Evolutionary conservation across 2,888 invertebrate species (phyloP), one percentile per base, ranked within the genome.

Genomic region (Actias luna): DNA sequence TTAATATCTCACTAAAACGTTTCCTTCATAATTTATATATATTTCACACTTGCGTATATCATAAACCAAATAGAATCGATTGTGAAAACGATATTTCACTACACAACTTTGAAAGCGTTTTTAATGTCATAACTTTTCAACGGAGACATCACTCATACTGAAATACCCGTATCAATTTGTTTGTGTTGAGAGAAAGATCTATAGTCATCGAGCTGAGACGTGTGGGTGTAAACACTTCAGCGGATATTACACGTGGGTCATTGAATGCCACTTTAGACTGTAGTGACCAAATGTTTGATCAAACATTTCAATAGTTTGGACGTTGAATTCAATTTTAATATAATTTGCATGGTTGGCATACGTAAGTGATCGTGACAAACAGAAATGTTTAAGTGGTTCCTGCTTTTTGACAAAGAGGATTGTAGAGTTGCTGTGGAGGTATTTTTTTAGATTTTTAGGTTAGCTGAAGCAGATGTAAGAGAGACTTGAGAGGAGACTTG

Each of bases 151-250:
- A 55, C 29, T 55, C 55, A 55, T 14, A 29, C 55, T 55, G 55
- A 55, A 55, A 55, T 16, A 29, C 27, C n/a, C 55, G 29, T 55
- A 55, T 55, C 52, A 61, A 57, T 61, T 31, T 14, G 39, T 67
- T 62, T 68, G 66, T 69, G 67, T 67, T 65, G 66, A 67, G 64
- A 50, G 61, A 65, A 67, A 65, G 66, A 71, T 70, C 68, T 65
- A 67, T 72, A 67, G 66, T 67, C 64, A 64, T 63, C 31, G 59
- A 59, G 67, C 58, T 46, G 62, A 33, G 58, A 62, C 42, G 61
- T 36, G 61, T 29, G 57, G 55, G 10, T 39, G 14, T 27, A 25
- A 46, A 25, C 46, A 46, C 46, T 46, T 46, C 18, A 22, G 46
- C 46, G 46, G 22, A 46, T 46, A 46, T 46, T 46, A 46, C 10